Evolutionary conservation across 2,797 vertebrate genomes (phyloP).

Genomic region (Hippopotamyrus pictus): DNA sequence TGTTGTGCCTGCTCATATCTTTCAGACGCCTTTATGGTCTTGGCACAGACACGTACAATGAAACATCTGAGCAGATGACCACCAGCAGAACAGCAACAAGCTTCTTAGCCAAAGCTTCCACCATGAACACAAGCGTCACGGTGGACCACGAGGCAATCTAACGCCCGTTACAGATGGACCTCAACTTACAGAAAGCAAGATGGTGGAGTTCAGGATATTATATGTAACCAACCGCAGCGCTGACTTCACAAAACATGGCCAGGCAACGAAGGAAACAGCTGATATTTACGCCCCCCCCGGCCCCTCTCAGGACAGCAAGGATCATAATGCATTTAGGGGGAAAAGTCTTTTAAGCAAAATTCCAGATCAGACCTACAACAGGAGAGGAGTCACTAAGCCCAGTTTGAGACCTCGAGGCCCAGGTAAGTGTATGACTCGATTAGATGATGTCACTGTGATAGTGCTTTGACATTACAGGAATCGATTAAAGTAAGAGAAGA

Average conservation of each 20-base stretch:
- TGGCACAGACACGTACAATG: background rate
- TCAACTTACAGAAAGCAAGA: background rate
- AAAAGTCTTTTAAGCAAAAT: background rate
- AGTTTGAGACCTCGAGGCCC: conserved; percentile 55
- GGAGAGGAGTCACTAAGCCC: conserved; percentile 32
- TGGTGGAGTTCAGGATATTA: background rate
- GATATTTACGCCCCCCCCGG: background rate
- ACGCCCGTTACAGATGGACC: background rate
- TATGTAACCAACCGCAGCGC: conserved; percentile 11
- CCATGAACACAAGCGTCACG: background rate
- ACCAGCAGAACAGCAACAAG: background rate
- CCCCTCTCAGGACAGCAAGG: background rate
- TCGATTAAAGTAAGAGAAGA: background rate
- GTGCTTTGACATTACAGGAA: background rate
- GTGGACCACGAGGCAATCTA: background rate
- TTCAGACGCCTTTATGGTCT: background rate
- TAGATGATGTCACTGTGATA: no score
- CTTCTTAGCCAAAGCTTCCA: background rate
- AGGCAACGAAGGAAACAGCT: background rate
- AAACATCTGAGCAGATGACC: background rate
- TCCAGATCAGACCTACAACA: background rate
- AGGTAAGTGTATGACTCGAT: conserved; percentile 48
- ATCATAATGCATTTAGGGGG: background rate
- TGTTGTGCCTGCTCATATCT: background rate
- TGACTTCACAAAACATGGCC: background rate